Evolutionary conservation across 2,888 invertebrate genomes (phyloP).

Genomic region (Caenorhabditis auriculariae): DNA sequence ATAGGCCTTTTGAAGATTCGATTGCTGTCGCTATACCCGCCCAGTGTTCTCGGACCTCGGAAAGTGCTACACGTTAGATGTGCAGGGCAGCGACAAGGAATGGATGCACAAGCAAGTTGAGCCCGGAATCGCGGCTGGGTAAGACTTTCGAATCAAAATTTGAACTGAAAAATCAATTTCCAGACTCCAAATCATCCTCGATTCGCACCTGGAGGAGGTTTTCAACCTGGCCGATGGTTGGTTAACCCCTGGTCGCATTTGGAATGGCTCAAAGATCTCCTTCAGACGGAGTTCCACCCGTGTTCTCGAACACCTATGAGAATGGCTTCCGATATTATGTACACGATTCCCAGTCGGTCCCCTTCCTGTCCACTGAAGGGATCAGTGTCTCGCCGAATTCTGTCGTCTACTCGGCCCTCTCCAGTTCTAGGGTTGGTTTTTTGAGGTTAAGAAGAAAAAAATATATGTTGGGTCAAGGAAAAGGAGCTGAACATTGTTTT

Average conservation of each 20-base stretch:
- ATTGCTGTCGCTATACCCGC: conserved; percentile 54
- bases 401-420: conserved; percentile 36
- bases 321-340: conserved; percentile 59
- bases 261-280: neutral
- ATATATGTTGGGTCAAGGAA: neutral
- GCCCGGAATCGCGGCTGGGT: conserved; percentile 53
- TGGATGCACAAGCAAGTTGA: conserved; percentile 54
- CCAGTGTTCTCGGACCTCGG: conserved; percentile 58
- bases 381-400: conserved; percentile 54
- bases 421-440: conserved; percentile 17
- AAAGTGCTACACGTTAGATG: conserved; percentile 51
- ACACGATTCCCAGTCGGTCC: conserved; percentile 46
- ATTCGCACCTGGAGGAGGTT: conserved; percentile 54
- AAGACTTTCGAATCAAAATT: neutral
- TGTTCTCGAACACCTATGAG: conserved; percentile 53
- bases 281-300: conserved; percentile 27
- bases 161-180: neutral
- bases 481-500: no score
- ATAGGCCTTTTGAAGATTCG: conserved; percentile 11
- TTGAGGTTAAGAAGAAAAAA: neutral
- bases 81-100: conserved; percentile 32
- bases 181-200: conserved; percentile 48
- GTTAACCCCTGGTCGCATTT: conserved; percentile 3
- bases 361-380: conserved; percentile 52
- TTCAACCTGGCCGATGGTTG: conserved; percentile 26